phyloP scores from a whole-genome alignment of 2,113 vertebrate genomes.

The Coreoperca whiteheadi region DNA sequence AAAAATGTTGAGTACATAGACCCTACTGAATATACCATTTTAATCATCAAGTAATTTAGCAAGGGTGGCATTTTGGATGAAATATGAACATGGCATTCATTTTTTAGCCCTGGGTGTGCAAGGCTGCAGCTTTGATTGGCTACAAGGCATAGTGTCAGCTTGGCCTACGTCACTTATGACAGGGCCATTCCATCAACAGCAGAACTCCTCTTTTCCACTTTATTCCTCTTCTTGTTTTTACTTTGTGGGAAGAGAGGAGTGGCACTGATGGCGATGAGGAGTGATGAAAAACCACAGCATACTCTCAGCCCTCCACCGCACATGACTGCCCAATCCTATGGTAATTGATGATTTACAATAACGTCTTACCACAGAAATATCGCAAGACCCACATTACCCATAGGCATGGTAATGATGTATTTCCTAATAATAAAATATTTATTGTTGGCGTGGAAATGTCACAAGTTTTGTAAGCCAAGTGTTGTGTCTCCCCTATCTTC shows the following conservation, averaged over 20 bases:
- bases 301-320: neutral
- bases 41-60: neutral
- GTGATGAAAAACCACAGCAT: neutral
- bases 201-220: neutral
- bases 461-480: constrained; percentile 10
- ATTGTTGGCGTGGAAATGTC: constrained; percentile 16
- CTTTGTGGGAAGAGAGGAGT: neutral
- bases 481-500: constrained; percentile 22
- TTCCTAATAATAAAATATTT: constrained; percentile 30
- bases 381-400: constrained; percentile 2
- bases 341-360: neutral
- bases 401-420: constrained; percentile 14
- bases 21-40: neutral
- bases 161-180: neutral
- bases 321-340: neutral
- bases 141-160: neutral
- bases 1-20: neutral
- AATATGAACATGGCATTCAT: neutral
- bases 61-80: constrained; percentile 24
- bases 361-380: neutral
- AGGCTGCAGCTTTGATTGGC: neutral
- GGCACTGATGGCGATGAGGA: neutral
- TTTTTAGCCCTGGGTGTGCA: neutral
- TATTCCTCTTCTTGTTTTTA: neutral
- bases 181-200: neutral